phyloP scores from a whole-genome alignment of 1,140 invertebrate species.

The Papilio xuthus region DNA sequence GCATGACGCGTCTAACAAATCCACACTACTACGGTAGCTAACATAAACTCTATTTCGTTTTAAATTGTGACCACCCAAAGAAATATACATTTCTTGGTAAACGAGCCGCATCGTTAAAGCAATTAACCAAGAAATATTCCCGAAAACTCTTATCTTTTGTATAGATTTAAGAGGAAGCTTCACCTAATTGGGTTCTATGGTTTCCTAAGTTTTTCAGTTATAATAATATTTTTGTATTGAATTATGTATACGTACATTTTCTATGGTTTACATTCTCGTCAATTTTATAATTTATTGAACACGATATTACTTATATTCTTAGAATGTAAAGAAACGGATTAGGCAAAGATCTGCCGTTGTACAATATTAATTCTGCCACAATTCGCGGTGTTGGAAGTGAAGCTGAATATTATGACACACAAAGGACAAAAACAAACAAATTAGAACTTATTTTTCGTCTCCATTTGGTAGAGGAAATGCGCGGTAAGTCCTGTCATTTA shows the following conservation, averaged over 20 bases:
- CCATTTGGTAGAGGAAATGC: too few relatives aligned
- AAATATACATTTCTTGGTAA: conserved; percentile 52
- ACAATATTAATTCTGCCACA: too few relatives aligned
- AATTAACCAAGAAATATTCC: conserved; percentile 68
- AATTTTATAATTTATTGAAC: too few relatives aligned
- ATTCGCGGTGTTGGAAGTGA: too few relatives aligned
- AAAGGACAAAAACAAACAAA: too few relatives aligned
- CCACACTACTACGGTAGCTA: neutral
- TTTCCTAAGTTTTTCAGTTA: neutral
- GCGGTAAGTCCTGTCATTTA: too few relatives aligned
- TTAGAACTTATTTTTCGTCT: too few relatives aligned
- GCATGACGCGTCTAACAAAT: neutral
- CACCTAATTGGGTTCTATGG: neutral
- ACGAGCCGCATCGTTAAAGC: conserved; percentile 58
- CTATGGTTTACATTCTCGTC: neutral
- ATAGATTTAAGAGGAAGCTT: conserved; percentile 56
- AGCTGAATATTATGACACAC: too few relatives aligned
- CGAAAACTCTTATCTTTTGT: conserved; percentile 62
- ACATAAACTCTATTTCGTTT: conserved; percentile 31
- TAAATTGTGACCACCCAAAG: conserved; percentile 60
- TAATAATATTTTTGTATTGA: neutral
- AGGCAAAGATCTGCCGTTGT: too few relatives aligned
- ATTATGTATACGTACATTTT: too few relatives aligned
- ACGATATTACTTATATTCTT: too few relatives aligned
- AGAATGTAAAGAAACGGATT: too few relatives aligned